Conservation (phyloP, 2,888 invertebrate species). For the Mythimna albipuncta region DNA sequence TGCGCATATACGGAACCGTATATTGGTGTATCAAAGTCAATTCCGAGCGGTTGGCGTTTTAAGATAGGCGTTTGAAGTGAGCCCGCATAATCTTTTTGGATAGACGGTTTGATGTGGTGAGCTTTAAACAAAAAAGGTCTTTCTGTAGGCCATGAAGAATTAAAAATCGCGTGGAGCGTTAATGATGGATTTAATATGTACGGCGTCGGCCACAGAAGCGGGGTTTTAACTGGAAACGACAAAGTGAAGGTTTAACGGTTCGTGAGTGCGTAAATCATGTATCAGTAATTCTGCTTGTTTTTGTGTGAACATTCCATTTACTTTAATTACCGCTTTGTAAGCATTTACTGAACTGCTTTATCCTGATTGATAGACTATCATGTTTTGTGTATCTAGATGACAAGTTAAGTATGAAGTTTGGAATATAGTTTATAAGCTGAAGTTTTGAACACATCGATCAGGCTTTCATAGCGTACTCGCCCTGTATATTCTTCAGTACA, state of each 20-base stretch:
- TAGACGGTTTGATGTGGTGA: slow-evolving; percentile 57
- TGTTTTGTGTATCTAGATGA: slow-evolving; percentile 6
- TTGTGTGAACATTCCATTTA: slow-evolving; percentile 29
- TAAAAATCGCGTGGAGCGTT: slow-evolving; percentile 60
- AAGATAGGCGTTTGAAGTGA: slow-evolving; percentile 59
- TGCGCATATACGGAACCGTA: slow-evolving; percentile 38
- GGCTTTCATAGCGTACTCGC: slow-evolving; percentile 2
- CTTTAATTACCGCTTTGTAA: slow-evolving; percentile 2
- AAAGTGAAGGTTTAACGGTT: slow-evolving; percentile 45
- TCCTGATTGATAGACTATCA: not conserved
- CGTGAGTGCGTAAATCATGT: slow-evolving; percentile 15
- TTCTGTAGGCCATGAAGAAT: slow-evolving; percentile 48
- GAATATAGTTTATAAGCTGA: slow-evolving; percentile 15
- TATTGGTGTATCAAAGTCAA: slow-evolving; percentile 56
- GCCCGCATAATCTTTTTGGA: slow-evolving; percentile 58
- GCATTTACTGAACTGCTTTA: not conserved
- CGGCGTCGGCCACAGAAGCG: slow-evolving; percentile 54
- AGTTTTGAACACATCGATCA: slow-evolving; percentile 38
- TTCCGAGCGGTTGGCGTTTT: slow-evolving; percentile 58
- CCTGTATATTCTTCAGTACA: slow-evolving; percentile 3
- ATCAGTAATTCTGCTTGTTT: slow-evolving; percentile 9
- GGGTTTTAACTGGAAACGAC: slow-evolving; percentile 58
- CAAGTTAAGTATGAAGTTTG: slow-evolving; percentile 13
- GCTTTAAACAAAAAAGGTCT: slow-evolving; percentile 65
- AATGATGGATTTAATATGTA: slow-evolving; percentile 48